A percentile compares a stretch with the other conserved stretches of the same genome.
Conservation (phyloP, 2,888 invertebrate genomes). For the Cataglyphis livida region DNA sequence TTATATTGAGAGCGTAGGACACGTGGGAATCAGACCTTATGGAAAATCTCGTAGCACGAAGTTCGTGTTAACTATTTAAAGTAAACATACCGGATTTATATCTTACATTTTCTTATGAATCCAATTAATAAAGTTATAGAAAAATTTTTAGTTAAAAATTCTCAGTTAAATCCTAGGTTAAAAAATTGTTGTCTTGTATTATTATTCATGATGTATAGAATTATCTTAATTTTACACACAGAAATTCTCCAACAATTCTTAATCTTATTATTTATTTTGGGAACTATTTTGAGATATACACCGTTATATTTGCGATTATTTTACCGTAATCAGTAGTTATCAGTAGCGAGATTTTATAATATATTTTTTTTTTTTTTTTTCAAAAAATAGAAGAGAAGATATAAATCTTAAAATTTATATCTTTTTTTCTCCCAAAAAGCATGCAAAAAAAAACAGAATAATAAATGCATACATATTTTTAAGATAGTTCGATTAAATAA, state of each 20-base stretch:
- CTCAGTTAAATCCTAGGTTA: neutral
- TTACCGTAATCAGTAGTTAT: neutral
- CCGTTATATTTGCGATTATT: neutral
- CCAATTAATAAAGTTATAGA: neutral
- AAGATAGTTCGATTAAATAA: neutral
- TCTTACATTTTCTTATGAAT: neutral
- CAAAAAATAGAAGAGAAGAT: neutral
- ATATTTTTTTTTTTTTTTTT: neutral
- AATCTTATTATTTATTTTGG: no score
- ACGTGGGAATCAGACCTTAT: constrained; percentile 30
- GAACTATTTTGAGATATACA: no score
- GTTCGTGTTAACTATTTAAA: constrained; percentile 19
- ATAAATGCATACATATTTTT: neutral
- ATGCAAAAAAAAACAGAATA: neutral
- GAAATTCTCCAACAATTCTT: no score
- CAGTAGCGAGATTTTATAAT: neutral
- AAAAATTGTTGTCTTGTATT: neutral
- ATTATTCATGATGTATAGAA: no score
- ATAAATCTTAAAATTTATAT: neutral
- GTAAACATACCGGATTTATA: constrained; percentile 1
- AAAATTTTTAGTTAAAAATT: neutral
- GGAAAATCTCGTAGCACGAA: constrained; percentile 4
- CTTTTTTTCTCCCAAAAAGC: no score
- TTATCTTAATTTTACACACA: no score
- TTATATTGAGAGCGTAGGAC: constrained; percentile 37